These are phyloP conservation scores for Dioctria rufipes DNA, from an alignment of 2,888 invertebrate species.

Conservation along the genomic window DNA sequence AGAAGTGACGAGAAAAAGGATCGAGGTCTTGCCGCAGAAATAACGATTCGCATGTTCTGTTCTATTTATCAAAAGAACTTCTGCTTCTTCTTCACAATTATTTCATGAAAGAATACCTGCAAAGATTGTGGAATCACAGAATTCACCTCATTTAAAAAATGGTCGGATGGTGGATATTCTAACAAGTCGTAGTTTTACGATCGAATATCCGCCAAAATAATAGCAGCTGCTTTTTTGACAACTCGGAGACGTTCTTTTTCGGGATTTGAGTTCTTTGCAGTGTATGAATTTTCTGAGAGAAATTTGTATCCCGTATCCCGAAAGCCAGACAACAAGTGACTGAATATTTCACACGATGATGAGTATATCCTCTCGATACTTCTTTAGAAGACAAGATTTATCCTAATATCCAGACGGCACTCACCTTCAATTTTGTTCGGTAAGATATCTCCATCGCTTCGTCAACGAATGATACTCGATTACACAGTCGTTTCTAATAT, in stretches of 20 bases:
- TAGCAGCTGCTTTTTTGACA: neutral
- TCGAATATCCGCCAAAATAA: neutral
- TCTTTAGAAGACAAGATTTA: no score
- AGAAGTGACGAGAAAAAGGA: neutral
- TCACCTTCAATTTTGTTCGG: neutral
- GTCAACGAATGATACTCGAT: neutral
- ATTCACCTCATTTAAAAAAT: slow-evolving; percentile 1
- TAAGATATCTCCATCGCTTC: neutral
- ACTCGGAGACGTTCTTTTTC: neutral
- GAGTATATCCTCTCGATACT: no score
- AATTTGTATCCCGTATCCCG: neutral
- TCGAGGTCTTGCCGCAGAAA: neutral
- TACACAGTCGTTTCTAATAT: neutral
- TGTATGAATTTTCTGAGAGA: neutral
- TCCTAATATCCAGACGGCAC: neutral
- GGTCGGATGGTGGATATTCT: slow-evolving; percentile 1
- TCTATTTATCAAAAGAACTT: neutral
- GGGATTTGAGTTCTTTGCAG: neutral
- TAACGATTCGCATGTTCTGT: no score
- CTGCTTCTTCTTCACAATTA: neutral
- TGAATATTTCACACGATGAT: no score
- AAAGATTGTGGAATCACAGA: neutral
- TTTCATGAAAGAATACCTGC: neutral
- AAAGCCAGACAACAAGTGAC: neutral
- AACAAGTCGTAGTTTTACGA: neutral